Evolutionary conservation across 2,888 invertebrate genomes (phyloP), one percentile per base, ranked within the genome.

Genomic region (Papilio gigon): DNA sequence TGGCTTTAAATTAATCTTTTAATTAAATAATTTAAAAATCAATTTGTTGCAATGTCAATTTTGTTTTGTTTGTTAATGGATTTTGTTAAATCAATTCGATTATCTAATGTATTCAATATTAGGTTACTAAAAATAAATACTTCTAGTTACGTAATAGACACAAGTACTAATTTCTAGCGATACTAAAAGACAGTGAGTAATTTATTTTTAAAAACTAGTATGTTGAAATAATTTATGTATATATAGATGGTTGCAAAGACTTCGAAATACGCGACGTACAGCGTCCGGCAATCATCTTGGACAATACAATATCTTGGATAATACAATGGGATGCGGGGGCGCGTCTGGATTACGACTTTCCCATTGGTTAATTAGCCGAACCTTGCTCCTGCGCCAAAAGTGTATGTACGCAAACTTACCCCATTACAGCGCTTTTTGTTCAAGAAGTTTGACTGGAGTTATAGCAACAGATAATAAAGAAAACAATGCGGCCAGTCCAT

Each of bases 41-140:
- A 60, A 60, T 40, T 60, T 60, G 27, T 60, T 60, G n/a, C 6
- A 60, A 60, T n/a, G 42, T 47, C 33, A 20, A 33, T 47, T 47
- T 47, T 9, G 2, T 44, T 44, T 20, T 20, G 1, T 2, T 44
- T 40, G 40, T 40, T 40, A 60, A 60, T 60, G 1, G 14, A 22
- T 40, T 60, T n/a, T 37, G 5, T 37, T 37, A 2, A 14, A 22
- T 37, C 1, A 20, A 40, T 14, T 20, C 20, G 42, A 40, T 56
- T 30, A 17, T 17, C 17, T 30, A 56, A n/a, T 27, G 17, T 17
- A 12, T 17, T 42, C 14, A 17, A 25, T 56, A 56, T 30, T n/a
- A n/a, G 17, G 30, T 53, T 27, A 5, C 22, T 12, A 12, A 17
- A 56, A 17, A 30, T 27, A 56, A 11, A 8, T 22, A 27, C n/a